Evolutionary conservation across 2,113 vertebrate species (phyloP).

Genomic region (Mormyrus lacerda): DNA sequence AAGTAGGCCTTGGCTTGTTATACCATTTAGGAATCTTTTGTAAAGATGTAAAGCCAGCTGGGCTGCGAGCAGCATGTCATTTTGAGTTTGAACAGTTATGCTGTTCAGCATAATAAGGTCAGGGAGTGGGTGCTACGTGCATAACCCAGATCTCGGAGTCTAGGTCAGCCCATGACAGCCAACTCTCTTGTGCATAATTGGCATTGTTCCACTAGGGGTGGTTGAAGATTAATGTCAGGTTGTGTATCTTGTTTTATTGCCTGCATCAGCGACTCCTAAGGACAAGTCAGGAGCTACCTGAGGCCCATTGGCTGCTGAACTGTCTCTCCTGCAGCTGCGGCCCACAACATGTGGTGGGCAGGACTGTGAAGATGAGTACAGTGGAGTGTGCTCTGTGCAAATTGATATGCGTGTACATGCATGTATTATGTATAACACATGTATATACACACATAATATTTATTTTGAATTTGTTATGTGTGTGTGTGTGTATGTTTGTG

Average conservation of each 20-base stretch:
- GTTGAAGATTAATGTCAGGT: background rate
- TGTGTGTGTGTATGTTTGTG: too few species aligned
- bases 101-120: background rate
- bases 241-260: slow-evolving; percentile 1
- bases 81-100: too few species aligned
- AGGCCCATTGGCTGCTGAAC: background rate
- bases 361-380: background rate
- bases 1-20: background rate
- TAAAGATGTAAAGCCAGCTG: background rate
- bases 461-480: too few species aligned
- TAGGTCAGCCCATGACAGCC: background rate
- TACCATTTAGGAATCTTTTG: background rate
- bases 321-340: background rate
- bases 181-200: slow-evolving; percentile 3
- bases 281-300: background rate
- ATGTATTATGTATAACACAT: too few species aligned
- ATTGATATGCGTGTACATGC: background rate
- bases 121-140: background rate
- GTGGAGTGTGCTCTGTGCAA: background rate
- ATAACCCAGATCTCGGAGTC: background rate
- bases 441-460: too few species aligned
- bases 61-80: background rate
- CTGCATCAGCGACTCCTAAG: background rate
- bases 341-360: background rate
- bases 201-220: slow-evolving; percentile 4